Percentiles rank a stretch among this genome's conserved stretches.
Conservation (phyloP, 2,797 vertebrate species). For the Psittacula derbiana region DNA sequence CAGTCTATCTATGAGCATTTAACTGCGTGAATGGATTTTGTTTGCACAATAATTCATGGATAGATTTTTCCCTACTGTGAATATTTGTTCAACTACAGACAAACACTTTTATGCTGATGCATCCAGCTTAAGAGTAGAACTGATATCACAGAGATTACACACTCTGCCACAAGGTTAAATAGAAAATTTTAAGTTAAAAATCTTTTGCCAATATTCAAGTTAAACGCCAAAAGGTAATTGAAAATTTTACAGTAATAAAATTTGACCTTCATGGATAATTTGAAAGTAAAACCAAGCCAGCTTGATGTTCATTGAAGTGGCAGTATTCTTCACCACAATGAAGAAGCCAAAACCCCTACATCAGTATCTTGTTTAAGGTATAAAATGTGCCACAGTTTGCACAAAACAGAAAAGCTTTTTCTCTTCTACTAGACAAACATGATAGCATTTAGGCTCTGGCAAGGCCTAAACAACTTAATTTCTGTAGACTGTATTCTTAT, state of each 20-base stretch:
- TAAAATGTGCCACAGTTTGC: background rate
- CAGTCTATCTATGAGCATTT: background rate
- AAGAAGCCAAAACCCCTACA: rapidly evolving
- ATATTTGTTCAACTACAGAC: background rate
- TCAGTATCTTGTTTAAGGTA: background rate
- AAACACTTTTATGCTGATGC: background rate
- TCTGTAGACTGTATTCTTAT: background rate
- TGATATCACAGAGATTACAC: background rate
- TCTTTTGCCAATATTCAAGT: background rate
- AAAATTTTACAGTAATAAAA: background rate
- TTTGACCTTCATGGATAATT: background rate
- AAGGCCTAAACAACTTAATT: background rate
- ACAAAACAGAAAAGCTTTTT: background rate
- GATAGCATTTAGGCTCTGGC: background rate
- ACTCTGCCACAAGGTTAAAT: background rate
- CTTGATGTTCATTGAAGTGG: background rate
- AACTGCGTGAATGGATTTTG: background rate
- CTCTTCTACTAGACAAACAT: background rate
- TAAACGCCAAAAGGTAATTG: background rate
- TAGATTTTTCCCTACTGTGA: background rate
- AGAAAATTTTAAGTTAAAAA: background rate
- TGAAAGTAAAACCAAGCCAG: background rate
- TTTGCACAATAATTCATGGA: background rate
- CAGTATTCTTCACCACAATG: rapidly evolving
- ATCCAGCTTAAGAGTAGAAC: background rate